Percentiles rank a stretch among this genome's conserved stretches.
Conservation (phyloP, 2,888 invertebrate species). For the Drosophila melanosoma region DNA sequence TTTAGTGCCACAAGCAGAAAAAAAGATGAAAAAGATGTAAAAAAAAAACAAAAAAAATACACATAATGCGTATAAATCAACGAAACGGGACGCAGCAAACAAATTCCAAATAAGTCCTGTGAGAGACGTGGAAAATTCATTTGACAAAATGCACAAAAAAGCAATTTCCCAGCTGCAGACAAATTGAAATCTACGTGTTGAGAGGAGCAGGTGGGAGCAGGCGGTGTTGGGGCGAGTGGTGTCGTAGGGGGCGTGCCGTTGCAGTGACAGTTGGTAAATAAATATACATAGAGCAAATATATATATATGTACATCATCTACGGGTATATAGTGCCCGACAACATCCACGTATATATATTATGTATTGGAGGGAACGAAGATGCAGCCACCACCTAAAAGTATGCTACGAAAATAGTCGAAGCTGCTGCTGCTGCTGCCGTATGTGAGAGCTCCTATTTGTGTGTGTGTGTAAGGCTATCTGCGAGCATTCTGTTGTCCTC, state of each 20-base stretch:
- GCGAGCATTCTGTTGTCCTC: constrained; percentile 36
- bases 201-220: constrained; percentile 36
- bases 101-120: constrained; percentile 77
- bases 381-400: constrained; percentile 80
- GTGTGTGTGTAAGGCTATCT: constrained; percentile 19
- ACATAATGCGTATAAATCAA: constrained; percentile 77
- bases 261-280: constrained; percentile 78
- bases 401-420: constrained; percentile 78
- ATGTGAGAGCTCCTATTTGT: constrained; percentile 68
- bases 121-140: constrained; percentile 79
- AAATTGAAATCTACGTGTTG: constrained; percentile 74
- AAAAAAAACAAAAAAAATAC: constrained; percentile 1
- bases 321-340: constrained; percentile 41
- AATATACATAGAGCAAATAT: constrained; percentile 42
- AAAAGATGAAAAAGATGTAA: constrained; percentile 8
- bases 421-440: constrained; percentile 59
- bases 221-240: neutral
- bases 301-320: constrained; percentile 13
- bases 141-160: constrained; percentile 82
- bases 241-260: constrained; percentile 48
- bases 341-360: constrained; percentile 24
- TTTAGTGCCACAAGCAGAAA: constrained; percentile 58
- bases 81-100: constrained; percentile 64
- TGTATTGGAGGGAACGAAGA: constrained; percentile 50
- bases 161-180: constrained; percentile 81